Evolutionary conservation across 1,140 invertebrate species (phyloP).

Genomic region (Drosophila sturtevanti): DNA sequence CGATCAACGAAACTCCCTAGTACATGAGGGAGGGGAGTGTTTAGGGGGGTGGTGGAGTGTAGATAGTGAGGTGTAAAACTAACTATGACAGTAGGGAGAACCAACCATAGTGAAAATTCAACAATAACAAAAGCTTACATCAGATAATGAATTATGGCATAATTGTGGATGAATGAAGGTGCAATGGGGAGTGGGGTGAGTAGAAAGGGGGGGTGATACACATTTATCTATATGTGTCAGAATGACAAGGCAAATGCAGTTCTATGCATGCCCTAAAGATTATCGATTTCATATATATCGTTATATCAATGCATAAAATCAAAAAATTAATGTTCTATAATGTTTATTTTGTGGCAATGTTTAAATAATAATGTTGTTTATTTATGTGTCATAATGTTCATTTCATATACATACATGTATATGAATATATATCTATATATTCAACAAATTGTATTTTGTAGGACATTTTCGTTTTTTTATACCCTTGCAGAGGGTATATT

Average conservation of each 20-base stretch:
- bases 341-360: no score
- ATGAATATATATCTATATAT: no score
- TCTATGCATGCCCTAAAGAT: not conserved
- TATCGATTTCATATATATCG: not conserved
- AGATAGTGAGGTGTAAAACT: slow-evolving; percentile 14
- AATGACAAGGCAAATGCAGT: slow-evolving; percentile 2
- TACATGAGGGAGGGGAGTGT: slow-evolving; percentile 37
- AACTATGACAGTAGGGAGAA: not conserved
- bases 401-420: no score
- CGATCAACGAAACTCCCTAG: slow-evolving; percentile 24
- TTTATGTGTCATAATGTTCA: no score
- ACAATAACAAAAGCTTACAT: slow-evolving; percentile 22
- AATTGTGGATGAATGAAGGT: not conserved
- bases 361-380: no score
- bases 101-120: slow-evolving; percentile 22
- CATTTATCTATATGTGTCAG: slow-evolving; percentile 13
- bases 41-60: slow-evolving; percentile 26
- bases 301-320: not conserved
- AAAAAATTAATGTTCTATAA: no score
- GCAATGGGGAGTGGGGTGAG: not conserved
- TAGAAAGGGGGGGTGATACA: not conserved
- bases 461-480: no score
- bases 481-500: no score
- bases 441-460: no score
- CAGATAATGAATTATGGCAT: slow-evolving; percentile 17